phyloP scores from a whole-genome alignment of 2,113 vertebrate genomes.

The Connochaetes taurinus region DNA sequence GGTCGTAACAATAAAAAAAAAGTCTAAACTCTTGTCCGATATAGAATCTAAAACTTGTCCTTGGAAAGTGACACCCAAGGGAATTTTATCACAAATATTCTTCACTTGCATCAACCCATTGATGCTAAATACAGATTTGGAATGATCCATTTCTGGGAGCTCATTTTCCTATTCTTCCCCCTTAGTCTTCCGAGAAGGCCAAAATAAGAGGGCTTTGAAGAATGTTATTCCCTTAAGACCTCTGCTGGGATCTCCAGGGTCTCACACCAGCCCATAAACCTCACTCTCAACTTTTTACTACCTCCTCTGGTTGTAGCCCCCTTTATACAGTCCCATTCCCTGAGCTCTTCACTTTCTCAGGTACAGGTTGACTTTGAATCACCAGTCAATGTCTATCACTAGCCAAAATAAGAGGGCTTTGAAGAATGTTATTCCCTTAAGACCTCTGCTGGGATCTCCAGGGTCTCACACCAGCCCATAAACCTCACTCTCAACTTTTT shows the following conservation, averaged over 20 bases:
- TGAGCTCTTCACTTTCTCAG: neutral
- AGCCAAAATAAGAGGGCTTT: slow-evolving; percentile 45
- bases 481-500: neutral
- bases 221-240: neutral
- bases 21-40: slow-evolving; percentile 41
- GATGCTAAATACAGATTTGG: slow-evolving; percentile 20
- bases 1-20: slow-evolving; percentile 34
- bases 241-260: neutral
- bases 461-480: neutral
- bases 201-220: slow-evolving; percentile 47
- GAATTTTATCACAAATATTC: slow-evolving; percentile 60
- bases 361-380: neutral
- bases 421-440: neutral
- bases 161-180: slow-evolving; percentile 10
- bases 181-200: slow-evolving; percentile 58
- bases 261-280: neutral
- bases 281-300: neutral
- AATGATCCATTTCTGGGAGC: slow-evolving; percentile 31
- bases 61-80: slow-evolving; percentile 67
- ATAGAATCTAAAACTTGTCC: slow-evolving; percentile 63
- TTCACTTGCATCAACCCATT: neutral
- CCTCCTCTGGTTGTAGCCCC: neutral
- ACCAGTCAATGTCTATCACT: neutral
- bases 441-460: neutral
- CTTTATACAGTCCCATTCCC: neutral